phyloP scores from a whole-genome alignment of 2,888 invertebrate species.

The Drosophila histrio region DNA sequence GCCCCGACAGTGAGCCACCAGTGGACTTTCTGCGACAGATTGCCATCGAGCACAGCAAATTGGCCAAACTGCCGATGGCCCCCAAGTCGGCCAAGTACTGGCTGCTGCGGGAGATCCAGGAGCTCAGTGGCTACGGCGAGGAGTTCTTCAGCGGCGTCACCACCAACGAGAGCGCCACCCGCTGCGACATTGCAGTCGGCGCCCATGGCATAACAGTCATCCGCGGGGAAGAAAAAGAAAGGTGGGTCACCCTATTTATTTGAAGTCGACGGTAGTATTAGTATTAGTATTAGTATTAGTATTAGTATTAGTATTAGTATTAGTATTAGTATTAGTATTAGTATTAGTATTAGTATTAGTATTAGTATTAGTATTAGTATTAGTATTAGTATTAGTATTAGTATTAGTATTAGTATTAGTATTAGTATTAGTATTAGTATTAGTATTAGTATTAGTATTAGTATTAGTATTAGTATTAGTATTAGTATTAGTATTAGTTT shows the following conservation, averaged over 20 bases:
- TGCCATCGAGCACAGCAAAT: constrained; percentile 82
- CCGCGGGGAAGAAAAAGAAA: constrained; percentile 87
- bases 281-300: too few species aligned
- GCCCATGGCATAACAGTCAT: constrained; percentile 92
- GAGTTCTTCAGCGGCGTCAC: constrained; percentile 91
- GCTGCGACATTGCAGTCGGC: constrained; percentile 89
- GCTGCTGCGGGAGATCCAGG: constrained; percentile 91
- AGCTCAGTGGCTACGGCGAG: constrained; percentile 90
- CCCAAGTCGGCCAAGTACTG: constrained; percentile 93
- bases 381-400: too few species aligned
- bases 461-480: too few species aligned
- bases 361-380: too few species aligned
- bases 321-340: too few species aligned
- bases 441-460: too few species aligned
- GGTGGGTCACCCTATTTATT: constrained; percentile 80
- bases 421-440: too few species aligned
- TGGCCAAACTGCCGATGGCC: constrained; percentile 86
- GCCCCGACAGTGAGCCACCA: constrained; percentile 68
- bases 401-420: too few species aligned
- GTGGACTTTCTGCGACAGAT: constrained; percentile 81
- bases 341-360: too few species aligned
- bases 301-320: too few species aligned
- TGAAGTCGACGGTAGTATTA: accelerated
- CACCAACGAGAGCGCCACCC: constrained; percentile 81
- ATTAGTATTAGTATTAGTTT: too few species aligned